Evolutionary conservation across 2,113 vertebrate species (phyloP).

Genomic region (Penelope pileata): DNA sequence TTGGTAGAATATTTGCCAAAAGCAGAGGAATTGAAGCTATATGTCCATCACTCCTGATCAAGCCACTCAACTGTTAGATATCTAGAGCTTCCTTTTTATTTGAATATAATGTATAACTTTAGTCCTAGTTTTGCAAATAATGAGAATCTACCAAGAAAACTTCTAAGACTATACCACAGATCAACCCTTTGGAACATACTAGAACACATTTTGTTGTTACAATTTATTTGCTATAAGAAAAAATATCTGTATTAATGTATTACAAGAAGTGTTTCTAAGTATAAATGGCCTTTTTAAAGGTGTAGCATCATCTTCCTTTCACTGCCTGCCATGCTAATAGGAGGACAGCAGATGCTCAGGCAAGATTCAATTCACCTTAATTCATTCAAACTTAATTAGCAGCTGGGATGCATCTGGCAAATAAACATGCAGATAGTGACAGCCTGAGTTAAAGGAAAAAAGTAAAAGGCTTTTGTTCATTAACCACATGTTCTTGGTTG

Average conservation of each 20-base stretch:
- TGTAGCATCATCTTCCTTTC: constrained; percentile 53
- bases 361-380: constrained; percentile 81
- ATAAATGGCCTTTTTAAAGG: constrained; percentile 57
- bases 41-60: background rate
- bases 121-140: background rate
- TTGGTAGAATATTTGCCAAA: background rate
- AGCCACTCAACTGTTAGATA: background rate
- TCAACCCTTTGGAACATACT: background rate
- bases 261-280: constrained; percentile 35
- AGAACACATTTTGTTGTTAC: background rate
- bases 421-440: constrained; percentile 72
- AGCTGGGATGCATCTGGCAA: constrained; percentile 77
- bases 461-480: constrained; percentile 68
- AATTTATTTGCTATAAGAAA: background rate
- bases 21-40: background rate
- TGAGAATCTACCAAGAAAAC: background rate
- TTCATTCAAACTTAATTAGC: constrained; percentile 81
- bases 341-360: constrained; percentile 70
- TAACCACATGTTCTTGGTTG: constrained; percentile 59
- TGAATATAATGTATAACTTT: background rate
- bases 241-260: background rate
- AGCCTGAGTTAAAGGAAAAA: constrained; percentile 58
- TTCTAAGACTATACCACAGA: background rate
- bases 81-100: background rate
- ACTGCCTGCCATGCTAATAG: constrained; percentile 61